These are phyloP conservation scores for Erethizon dorsatum DNA, from an alignment of 2,797 vertebrate species.

Conservation along the genomic window DNA sequence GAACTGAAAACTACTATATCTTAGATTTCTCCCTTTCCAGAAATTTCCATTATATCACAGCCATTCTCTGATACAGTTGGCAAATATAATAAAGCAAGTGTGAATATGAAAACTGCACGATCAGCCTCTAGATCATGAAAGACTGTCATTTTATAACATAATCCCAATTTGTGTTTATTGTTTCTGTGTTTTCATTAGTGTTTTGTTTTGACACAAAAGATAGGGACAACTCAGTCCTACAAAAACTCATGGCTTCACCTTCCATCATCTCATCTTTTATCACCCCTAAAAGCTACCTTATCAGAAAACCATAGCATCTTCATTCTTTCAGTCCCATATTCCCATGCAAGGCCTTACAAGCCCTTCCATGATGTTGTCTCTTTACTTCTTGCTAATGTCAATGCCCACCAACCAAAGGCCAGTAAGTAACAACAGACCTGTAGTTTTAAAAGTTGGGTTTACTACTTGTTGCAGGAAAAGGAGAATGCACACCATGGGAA, in stretches of 20 bases:
- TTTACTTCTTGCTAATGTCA: conserved; percentile 32
- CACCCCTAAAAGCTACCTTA: conserved; percentile 35
- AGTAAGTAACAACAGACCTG: not conserved
- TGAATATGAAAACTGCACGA: conserved; percentile 1
- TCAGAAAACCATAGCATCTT: conserved; percentile 14
- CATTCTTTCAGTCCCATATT: conserved; percentile 14
- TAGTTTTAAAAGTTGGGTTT: conserved; percentile 26
- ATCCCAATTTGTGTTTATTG: not conserved
- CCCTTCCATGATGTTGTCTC: not conserved
- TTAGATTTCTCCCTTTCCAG: conserved; percentile 44
- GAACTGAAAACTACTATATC: not conserved
- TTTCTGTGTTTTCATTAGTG: not conserved
- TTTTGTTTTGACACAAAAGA: conserved; percentile 17
- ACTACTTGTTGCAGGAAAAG: conserved; percentile 33
- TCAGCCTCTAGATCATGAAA: conserved; percentile 5
- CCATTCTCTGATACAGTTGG: not conserved
- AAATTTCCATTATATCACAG: conserved; percentile 51
- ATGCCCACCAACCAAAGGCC: not conserved
- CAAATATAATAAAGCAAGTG: conserved; percentile 18
- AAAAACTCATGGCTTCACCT: conserved; percentile 11
- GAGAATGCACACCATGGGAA: not conserved
- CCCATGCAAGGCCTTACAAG: not conserved
- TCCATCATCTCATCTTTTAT: conserved; percentile 11
- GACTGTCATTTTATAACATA: conserved; percentile 38
- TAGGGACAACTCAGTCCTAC: not conserved